Conservation (phyloP, 2,113 vertebrate species). For the Corythornis vintsioides region DNA sequence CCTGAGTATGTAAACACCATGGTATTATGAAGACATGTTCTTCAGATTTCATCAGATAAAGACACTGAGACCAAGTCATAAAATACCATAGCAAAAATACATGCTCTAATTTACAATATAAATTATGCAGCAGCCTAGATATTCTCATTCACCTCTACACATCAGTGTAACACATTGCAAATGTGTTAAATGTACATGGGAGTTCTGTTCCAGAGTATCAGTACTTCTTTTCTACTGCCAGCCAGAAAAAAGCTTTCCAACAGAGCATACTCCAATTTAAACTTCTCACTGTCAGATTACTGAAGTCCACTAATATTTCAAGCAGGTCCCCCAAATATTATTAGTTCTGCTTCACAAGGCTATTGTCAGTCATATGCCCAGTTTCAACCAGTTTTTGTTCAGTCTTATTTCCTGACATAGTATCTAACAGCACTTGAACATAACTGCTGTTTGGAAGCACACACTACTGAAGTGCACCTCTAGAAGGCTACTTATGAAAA, state of each 20-base stretch:
- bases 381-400: not conserved
- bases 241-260: not conserved
- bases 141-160: not conserved
- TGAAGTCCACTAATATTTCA: not conserved
- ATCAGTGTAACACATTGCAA: not conserved
- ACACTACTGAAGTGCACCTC: not conserved
- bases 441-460: not conserved
- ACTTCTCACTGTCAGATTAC: not conserved
- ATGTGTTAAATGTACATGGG: no score
- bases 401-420: not conserved
- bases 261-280: not conserved
- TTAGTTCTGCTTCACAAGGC: not conserved
- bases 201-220: no score
- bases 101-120: not conserved
- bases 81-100: not conserved
- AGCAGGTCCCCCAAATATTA: not conserved
- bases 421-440: not conserved
- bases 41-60: not conserved
- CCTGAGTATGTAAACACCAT: constrained; percentile 70
- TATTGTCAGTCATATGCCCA: not conserved
- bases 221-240: not conserved
- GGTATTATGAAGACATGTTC: not conserved
- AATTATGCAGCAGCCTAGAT: not conserved
- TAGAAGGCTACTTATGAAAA: not conserved
- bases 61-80: not conserved